Percentiles rank a stretch among this genome's conserved stretches.
phyloP scores from a whole-genome alignment of 2,888 invertebrate genomes.

The Julus scanicus region DNA sequence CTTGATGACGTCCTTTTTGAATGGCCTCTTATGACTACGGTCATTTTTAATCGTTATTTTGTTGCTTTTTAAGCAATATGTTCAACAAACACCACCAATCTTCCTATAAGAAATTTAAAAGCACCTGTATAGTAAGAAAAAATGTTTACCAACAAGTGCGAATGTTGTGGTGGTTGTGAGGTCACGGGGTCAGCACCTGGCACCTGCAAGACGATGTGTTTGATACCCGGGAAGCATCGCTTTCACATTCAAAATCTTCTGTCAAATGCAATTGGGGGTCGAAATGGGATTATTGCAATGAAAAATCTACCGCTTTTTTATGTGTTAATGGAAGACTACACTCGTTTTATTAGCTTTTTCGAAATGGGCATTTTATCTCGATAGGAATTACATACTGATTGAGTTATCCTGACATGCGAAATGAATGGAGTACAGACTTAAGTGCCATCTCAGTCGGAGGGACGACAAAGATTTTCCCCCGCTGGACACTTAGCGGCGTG shows the following conservation, averaged over 20 bases:
- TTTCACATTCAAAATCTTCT: conserved; percentile 26
- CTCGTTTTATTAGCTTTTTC: conserved; percentile 21
- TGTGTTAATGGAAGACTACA: background rate
- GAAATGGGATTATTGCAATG: background rate
- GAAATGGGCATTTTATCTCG: conserved; percentile 4
- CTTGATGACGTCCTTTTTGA: no score
- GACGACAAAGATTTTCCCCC: background rate
- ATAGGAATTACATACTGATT: conserved; percentile 4
- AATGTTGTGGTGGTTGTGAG: background rate
- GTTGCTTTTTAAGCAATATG: background rate
- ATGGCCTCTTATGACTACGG: no score
- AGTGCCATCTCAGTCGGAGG: background rate
- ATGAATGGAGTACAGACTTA: background rate
- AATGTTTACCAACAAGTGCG: background rate
- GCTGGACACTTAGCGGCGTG: background rate
- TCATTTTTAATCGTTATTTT: background rate
- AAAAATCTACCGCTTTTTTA: background rate
- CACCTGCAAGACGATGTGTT: background rate
- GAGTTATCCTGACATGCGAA: conserved; percentile 34
- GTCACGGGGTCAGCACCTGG: conserved; percentile 24
- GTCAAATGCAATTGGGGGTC: conserved; percentile 1
- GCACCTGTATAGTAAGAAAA: background rate
- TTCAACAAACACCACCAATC: background rate
- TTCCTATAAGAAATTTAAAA: no score
- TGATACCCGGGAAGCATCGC: background rate